Evolutionary conservation across 2,797 vertebrate genomes (phyloP).

Genomic region (Epinephelus malabaricus): DNA sequence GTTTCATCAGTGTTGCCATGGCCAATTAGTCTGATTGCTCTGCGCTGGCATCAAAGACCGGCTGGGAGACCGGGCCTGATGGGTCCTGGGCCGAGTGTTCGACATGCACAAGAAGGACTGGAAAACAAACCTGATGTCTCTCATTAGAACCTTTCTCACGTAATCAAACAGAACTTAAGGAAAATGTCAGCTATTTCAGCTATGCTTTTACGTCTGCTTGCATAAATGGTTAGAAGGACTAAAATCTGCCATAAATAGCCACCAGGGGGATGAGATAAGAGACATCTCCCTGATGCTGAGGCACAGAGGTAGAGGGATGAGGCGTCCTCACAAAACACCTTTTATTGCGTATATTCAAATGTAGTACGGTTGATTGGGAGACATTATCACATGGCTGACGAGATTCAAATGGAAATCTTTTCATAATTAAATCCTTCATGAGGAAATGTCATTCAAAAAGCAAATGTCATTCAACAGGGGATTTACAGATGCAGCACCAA

Average conservation of each 20-base stretch:
- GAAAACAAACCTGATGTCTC: conserved; percentile 83
- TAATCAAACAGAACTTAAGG: conserved; percentile 81
- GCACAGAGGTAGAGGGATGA: conserved; percentile 11
- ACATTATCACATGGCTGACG: conserved; percentile 29
- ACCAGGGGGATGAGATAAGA: conserved; percentile 26
- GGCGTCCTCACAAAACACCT: conserved; percentile 33
- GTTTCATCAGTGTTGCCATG: conserved; percentile 88
- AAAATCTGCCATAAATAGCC: conserved; percentile 56
- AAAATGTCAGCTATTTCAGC: conserved; percentile 83
- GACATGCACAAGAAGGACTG: conserved; percentile 66
- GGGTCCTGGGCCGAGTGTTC: conserved; percentile 71
- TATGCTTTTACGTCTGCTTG: conserved; percentile 73
- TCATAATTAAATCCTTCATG: conserved; percentile 51
- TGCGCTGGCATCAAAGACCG: conserved; percentile 84
- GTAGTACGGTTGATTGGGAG: conserved; percentile 28
- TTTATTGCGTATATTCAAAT: conserved; percentile 56
- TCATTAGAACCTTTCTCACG: conserved; percentile 77
- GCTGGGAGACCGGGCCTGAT: conserved; percentile 69
- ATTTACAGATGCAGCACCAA: conserved; percentile 50
- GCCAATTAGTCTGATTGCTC: conserved; percentile 89
- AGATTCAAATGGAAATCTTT: conserved; percentile 57
- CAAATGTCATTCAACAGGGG: conserved; percentile 58
- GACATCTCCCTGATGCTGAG: background rate
- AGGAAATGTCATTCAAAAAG: conserved; percentile 72
- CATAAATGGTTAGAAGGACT: conserved; percentile 71